These are phyloP conservation scores for Psittacara wagleri DNA, from an alignment of 2,113 vertebrate genomes.

Conservation along the genomic window DNA sequence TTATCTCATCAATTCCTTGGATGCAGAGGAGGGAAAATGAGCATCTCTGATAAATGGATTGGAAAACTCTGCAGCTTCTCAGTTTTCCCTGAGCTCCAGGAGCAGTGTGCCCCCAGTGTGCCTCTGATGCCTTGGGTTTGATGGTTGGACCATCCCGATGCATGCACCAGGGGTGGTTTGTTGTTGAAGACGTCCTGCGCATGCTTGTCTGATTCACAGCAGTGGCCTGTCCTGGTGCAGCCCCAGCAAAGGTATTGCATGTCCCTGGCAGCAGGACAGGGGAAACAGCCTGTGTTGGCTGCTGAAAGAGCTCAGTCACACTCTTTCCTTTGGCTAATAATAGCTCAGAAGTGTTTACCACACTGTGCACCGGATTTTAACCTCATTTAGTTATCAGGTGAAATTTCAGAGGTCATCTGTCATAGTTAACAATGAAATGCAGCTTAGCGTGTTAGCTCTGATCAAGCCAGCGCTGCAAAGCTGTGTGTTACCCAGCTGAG, in stretches of 20 bases:
- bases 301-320: background rate
- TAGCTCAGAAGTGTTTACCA: background rate
- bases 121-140: fast-evolving
- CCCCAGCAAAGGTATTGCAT: background rate
- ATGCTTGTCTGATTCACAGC: background rate
- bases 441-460: background rate
- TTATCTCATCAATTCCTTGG: background rate
- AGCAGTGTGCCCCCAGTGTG: fast-evolving
- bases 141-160: background rate
- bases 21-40: background rate
- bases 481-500: background rate
- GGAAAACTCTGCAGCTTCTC: background rate
- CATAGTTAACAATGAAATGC: background rate
- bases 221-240: background rate
- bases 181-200: background rate
- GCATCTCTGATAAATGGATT: fast-evolving
- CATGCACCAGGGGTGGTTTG: background rate
- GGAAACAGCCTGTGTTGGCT: background rate
- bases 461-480: background rate
- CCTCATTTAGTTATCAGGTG: background rate
- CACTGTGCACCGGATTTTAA: fast-evolving
- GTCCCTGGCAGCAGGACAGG: background rate
- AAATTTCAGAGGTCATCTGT: fast-evolving
- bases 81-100: fast-evolving
- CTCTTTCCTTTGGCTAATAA: background rate